Evolutionary conservation across 2,113 vertebrate species (phyloP).

Genomic region (Crypturellus undulatus): DNA sequence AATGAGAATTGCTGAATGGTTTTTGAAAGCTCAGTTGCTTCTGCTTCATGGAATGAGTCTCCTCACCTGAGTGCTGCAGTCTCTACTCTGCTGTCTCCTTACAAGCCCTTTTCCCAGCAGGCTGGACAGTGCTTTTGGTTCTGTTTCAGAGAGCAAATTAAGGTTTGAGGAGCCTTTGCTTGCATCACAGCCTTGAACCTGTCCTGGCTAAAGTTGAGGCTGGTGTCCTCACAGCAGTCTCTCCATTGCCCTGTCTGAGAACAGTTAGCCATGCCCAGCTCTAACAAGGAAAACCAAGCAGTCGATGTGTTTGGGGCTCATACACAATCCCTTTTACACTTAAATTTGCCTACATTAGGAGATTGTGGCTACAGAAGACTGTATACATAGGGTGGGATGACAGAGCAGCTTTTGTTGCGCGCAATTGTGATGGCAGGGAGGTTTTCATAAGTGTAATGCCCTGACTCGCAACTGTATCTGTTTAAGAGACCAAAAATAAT

Average conservation of each 20-base stretch:
- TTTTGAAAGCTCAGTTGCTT: background rate
- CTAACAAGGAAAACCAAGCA: background rate
- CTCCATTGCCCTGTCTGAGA: background rate
- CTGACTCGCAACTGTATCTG: background rate
- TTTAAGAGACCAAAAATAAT: background rate
- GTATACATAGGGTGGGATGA: background rate
- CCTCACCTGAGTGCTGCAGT: background rate
- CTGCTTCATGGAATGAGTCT: background rate
- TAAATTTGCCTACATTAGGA: background rate
- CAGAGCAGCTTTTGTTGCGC: background rate
- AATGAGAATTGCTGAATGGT: background rate
- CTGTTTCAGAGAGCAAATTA: background rate
- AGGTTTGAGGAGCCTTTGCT: background rate
- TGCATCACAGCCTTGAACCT: background rate
- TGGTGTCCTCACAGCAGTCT: background rate
- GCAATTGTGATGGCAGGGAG: fast-evolving
- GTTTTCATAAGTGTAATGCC: background rate
- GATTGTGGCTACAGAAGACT: background rate
- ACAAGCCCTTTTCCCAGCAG: background rate
- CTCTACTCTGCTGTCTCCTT: background rate
- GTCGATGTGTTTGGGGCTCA: background rate
- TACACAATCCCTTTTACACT: background rate
- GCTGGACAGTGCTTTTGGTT: background rate
- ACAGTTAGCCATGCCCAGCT: background rate
- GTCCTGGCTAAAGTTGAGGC: background rate